phyloP scores from a whole-genome alignment of 2,797 vertebrate species.

The Poecilia gillii region DNA sequence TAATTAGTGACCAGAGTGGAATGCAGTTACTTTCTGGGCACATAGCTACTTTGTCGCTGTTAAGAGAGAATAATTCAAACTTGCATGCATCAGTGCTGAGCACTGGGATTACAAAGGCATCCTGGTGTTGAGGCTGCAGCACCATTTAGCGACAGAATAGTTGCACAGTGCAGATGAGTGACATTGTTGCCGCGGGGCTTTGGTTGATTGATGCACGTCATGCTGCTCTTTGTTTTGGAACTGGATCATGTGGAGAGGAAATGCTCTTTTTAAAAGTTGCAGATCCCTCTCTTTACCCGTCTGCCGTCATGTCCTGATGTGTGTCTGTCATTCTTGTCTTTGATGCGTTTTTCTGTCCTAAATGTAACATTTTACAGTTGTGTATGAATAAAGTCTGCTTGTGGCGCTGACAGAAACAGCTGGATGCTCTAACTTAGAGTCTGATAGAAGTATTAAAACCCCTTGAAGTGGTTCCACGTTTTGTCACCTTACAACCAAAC shows the following conservation, averaged over 20 bases:
- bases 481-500: background rate
- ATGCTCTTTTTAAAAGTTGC: slow-evolving; percentile 42
- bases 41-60: slow-evolving; percentile 36
- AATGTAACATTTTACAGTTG: background rate
- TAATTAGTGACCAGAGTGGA: slow-evolving; percentile 68
- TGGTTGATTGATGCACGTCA: slow-evolving; percentile 38
- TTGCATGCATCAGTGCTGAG: slow-evolving; percentile 10
- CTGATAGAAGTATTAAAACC: background rate
- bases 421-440: background rate
- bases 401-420: background rate
- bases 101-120: slow-evolving; percentile 42
- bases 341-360: background rate
- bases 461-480: background rate
- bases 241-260: slow-evolving; percentile 36
- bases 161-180: slow-evolving; percentile 39
- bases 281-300: slow-evolving; percentile 27
- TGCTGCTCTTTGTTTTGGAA: slow-evolving; percentile 48
- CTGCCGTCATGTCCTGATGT: slow-evolving; percentile 1
- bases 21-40: slow-evolving; percentile 34
- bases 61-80: slow-evolving; percentile 45
- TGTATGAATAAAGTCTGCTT: background rate
- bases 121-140: slow-evolving; percentile 29
- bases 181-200: slow-evolving; percentile 41
- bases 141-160: slow-evolving; percentile 39
- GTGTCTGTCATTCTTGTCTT: slow-evolving; percentile 11